These are phyloP conservation scores for Tenthredo amoena DNA, from an alignment of 2,888 invertebrate genomes.

Conservation along the genomic window DNA sequence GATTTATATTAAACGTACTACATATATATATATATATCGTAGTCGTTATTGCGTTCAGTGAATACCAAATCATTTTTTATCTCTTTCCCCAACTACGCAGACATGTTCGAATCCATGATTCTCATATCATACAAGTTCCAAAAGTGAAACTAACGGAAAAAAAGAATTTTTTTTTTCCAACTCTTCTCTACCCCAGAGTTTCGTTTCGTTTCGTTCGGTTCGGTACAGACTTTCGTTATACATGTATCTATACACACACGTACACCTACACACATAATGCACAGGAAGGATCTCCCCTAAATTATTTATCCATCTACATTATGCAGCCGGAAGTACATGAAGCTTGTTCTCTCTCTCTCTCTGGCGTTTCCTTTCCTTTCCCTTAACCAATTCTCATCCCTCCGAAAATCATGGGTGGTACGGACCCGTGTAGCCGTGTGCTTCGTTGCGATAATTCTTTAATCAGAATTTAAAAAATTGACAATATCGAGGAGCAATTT, in stretches of 20 bases:
- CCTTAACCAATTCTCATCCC: not conserved
- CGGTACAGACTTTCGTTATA: not conserved
- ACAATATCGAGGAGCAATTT: too few species aligned
- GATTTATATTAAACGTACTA: too few species aligned
- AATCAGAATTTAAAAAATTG: too few species aligned
- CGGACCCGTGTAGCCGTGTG: too few species aligned
- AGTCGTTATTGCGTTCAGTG: not conserved
- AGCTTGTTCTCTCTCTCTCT: constrained; percentile 52
- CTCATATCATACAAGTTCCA: too few species aligned
- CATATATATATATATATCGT: not conserved
- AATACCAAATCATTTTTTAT: not conserved
- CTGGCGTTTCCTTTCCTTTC: not conserved
- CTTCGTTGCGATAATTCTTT: too few species aligned
- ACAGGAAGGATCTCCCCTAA: constrained; percentile 60
- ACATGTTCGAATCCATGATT: too few species aligned
- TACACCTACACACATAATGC: constrained; percentile 43
- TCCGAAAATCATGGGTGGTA: not conserved
- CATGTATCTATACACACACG: not conserved
- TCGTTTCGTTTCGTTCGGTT: too few species aligned
- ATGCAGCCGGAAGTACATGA: constrained; percentile 63
- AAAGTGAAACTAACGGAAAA: too few species aligned
- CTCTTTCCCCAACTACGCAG: not conserved
- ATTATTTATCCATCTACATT: constrained; percentile 67
- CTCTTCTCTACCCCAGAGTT: too few species aligned
- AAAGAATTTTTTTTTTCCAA: too few species aligned